phyloP scores from a whole-genome alignment of 2,113 vertebrate species.

The Stercorarius parasiticus region DNA sequence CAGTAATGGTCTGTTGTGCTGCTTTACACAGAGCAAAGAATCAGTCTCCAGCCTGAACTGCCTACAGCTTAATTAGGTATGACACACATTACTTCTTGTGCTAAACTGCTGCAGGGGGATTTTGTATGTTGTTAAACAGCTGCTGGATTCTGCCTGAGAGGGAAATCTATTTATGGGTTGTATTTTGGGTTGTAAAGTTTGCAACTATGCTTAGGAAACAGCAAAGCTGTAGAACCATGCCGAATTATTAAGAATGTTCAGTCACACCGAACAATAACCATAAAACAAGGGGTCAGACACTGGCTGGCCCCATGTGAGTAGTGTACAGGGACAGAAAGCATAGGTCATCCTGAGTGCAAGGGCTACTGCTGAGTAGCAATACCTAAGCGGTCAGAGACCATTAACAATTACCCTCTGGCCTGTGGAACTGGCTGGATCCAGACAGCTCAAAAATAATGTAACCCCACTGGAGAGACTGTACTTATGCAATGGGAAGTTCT shows the following conservation, averaged over 20 bases:
- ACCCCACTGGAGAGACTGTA: neutral
- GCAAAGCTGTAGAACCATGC: neutral
- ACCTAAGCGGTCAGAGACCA: neutral
- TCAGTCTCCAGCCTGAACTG: neutral
- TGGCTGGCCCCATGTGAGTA: neutral
- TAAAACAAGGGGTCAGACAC: constrained; percentile 7
- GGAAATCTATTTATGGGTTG: neutral
- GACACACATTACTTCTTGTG: neutral
- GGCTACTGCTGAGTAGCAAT: neutral
- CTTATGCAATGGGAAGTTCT: neutral
- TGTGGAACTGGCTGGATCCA: neutral
- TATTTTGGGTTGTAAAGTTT: constrained; percentile 33
- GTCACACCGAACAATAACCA: constrained; percentile 23
- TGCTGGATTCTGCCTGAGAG: constrained; percentile 17
- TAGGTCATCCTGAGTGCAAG: neutral
- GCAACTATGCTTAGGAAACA: neutral
- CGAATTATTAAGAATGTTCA: neutral
- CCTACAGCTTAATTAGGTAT: neutral
- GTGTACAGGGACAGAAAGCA: neutral
- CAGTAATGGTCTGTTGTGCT: neutral
- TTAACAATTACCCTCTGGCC: neutral
- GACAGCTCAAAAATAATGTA: neutral
- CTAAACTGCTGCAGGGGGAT: neutral
- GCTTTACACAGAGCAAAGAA: neutral
- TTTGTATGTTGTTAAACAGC: constrained; percentile 19